phyloP scores from a whole-genome alignment of 1,140 invertebrate genomes.

The Alviniconcha marisindica region DNA sequence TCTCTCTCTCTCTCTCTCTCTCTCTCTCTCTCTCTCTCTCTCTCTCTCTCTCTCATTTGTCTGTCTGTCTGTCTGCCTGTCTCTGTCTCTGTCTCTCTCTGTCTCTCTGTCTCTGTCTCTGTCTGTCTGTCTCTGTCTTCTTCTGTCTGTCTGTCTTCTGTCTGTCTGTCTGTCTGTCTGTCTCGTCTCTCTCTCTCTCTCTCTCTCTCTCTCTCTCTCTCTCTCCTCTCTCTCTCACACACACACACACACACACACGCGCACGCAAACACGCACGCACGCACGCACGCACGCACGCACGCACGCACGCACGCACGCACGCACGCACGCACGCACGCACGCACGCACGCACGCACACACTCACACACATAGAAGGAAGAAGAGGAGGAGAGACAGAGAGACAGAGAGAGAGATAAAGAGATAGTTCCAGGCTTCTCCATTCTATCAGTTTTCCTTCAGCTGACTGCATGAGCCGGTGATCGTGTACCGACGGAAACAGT shows the following conservation, averaged over 20 bases:
- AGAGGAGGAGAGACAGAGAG: no score
- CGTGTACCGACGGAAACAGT: no score
- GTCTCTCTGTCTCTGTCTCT: neutral
- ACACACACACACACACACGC: neutral
- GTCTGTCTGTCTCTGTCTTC: neutral
- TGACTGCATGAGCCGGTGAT: no score
- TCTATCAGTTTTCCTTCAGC: no score
- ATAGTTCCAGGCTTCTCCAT: no score
- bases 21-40: no score
- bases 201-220: constrained; percentile 5
- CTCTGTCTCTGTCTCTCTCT: neutral
- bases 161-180: neutral
- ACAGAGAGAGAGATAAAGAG: no score
- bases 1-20: no score
- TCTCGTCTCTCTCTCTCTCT: neutral
- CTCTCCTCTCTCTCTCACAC: neutral
- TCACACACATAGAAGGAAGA: no score
- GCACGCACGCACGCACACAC: neutral
- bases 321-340: constrained; percentile 14
- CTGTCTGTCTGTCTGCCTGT: neutral
- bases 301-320: neutral
- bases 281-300: neutral
- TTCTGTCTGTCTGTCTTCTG: neutral
- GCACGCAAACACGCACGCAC: neutral
- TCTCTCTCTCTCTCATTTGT: neutral